These are phyloP conservation scores for Synergus itoensis DNA, from an alignment of 2,888 invertebrate species.

Conservation along the genomic window DNA sequence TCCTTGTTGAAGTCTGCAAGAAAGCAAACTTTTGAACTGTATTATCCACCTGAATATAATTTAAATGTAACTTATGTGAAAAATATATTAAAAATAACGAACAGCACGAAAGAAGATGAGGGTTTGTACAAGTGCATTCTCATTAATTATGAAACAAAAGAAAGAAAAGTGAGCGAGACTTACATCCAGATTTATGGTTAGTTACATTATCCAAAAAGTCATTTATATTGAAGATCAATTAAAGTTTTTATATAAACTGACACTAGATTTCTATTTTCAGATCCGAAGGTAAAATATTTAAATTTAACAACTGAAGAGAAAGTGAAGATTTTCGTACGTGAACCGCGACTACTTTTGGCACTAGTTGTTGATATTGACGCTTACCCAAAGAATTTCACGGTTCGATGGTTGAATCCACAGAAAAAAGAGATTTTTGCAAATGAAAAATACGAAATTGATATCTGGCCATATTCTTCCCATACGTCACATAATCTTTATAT, in stretches of 20 bases:
- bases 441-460: not conserved
- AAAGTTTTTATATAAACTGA: not conserved
- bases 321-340: not conserved
- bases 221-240: not conserved
- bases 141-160: not conserved
- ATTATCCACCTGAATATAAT: not conserved
- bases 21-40: not conserved
- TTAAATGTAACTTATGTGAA: not conserved
- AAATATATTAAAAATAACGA: not conserved
- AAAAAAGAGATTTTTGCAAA: not conserved
- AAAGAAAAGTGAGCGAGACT: not conserved
- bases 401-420: constrained; percentile 8
- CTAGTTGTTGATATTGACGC: not conserved
- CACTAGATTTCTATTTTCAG: not conserved
- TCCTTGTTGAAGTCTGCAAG: not conserved
- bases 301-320: not conserved
- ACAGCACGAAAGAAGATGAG: not conserved
- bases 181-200: not conserved
- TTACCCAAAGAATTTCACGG: not conserved
- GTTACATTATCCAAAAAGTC: not conserved
- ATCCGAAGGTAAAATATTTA: not conserved
- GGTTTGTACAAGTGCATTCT: not conserved
- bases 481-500: constrained; percentile 4
- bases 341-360: not conserved
- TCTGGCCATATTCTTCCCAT: not conserved